phyloP scores from a whole-genome alignment of 2,888 invertebrate species.

The Chromoteleia sp. region DNA sequence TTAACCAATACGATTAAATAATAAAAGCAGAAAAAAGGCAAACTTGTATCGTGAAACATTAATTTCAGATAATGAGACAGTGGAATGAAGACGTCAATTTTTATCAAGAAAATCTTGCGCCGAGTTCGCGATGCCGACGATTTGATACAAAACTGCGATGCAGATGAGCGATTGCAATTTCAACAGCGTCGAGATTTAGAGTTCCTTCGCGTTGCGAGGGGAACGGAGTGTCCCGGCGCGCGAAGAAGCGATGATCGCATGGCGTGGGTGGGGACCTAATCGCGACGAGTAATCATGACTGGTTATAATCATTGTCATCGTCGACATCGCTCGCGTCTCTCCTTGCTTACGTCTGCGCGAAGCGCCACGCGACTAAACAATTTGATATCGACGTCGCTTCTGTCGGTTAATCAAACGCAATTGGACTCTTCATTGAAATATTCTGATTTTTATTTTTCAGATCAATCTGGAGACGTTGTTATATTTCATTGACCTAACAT shows the following conservation, averaged over 20 bases:
- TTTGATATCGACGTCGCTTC: conserved; percentile 6
- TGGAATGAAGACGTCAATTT: neutral
- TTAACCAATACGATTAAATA: too few relatives aligned
- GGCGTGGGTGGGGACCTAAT: conserved; percentile 44
- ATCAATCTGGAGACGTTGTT: too few relatives aligned
- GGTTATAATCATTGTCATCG: conserved; percentile 43
- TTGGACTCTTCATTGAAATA: neutral
- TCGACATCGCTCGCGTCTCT: conserved; percentile 7
- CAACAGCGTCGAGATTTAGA: conserved; percentile 12
- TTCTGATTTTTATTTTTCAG: conserved; percentile 2
- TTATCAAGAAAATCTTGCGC: neutral
- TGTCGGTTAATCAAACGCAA: neutral
- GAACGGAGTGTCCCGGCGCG: neutral
- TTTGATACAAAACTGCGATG: neutral
- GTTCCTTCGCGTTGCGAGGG: neutral
- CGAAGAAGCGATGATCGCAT: conserved; percentile 21
- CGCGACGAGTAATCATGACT: conserved; percentile 43
- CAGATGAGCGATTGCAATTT: conserved; percentile 7
- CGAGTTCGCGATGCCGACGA: neutral
- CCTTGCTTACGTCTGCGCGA: conserved; percentile 13
- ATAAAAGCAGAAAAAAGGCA: too few relatives aligned
- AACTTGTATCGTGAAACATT: too few relatives aligned
- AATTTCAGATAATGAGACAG: neutral
- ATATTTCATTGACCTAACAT: too few relatives aligned
- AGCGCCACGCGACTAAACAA: conserved; percentile 44